Percentiles rank a stretch among this genome's conserved stretches.
Evolutionary conservation across 2,888 invertebrate genomes (phyloP).

Genomic region (Cheiracanthium punctorium): DNA sequence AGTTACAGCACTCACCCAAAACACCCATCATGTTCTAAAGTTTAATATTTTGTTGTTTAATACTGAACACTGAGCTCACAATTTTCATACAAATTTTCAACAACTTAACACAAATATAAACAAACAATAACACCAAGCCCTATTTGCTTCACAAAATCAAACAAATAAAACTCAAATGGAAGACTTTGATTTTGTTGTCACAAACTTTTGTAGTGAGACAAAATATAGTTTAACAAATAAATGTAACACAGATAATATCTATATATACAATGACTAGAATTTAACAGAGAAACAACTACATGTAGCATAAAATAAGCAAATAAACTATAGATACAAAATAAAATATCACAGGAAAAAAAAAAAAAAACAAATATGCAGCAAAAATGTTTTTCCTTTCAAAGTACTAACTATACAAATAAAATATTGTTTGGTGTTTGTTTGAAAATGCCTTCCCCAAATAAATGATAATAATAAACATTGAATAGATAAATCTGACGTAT

Average conservation of each 20-base stretch:
- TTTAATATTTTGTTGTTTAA: neutral
- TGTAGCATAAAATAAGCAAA: neutral
- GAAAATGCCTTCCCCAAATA: too few species aligned
- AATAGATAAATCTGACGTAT: too few species aligned
- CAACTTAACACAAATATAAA: neutral
- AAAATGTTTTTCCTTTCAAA: too few species aligned
- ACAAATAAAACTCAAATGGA: constrained; percentile 70
- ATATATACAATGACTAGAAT: constrained; percentile 63
- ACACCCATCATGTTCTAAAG: neutral
- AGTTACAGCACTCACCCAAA: neutral
- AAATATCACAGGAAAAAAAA: too few species aligned
- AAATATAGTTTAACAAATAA: constrained; percentile 46
- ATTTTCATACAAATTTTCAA: neutral
- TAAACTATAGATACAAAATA: neutral
- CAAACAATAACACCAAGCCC: neutral
- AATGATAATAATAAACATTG: too few species aligned
- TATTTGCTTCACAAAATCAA: constrained; percentile 34
- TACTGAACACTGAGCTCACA: constrained; percentile 10
- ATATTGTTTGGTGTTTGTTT: too few species aligned
- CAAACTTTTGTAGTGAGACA: constrained; percentile 42
- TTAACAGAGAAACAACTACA: constrained; percentile 16
- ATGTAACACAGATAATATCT: constrained; percentile 35
- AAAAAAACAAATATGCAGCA: too few species aligned
- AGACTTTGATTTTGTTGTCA: constrained; percentile 72
- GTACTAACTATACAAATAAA: too few species aligned